Evolutionary conservation across 1,140 invertebrate genomes (phyloP).

Genomic region (Aculops lycopersici): DNA sequence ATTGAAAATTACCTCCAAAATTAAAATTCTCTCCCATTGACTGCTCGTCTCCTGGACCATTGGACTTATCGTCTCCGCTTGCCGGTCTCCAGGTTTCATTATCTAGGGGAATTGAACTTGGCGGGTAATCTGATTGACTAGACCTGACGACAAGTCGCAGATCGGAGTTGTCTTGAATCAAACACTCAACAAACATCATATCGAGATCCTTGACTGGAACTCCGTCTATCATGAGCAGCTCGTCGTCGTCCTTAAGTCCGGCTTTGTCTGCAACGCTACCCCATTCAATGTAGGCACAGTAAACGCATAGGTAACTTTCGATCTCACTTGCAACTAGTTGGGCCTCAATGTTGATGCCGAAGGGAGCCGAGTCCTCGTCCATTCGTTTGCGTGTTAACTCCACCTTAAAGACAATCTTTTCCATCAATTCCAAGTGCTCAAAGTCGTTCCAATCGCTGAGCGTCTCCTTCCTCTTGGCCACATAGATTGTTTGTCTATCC

Average conservation of each 20-base stretch:
- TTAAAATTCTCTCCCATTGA: too few species aligned
- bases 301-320: slow-evolving; percentile 66
- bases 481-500: too few species aligned
- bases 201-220: slow-evolving; percentile 85
- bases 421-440: too few species aligned
- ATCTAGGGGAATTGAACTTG: too few species aligned
- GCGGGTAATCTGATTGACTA: too few species aligned
- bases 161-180: slow-evolving; percentile 71
- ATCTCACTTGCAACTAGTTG: slow-evolving; percentile 65
- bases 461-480: too few species aligned
- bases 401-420: slow-evolving; percentile 82
- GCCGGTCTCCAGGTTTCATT: too few species aligned
- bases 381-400: slow-evolving; percentile 52
- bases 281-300: slow-evolving; percentile 47
- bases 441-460: too few species aligned
- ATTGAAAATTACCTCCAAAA: too few species aligned
- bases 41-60: too few species aligned
- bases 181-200: slow-evolving; percentile 92
- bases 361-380: slow-evolving; percentile 83
- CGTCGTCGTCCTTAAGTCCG: slow-evolving; percentile 79
- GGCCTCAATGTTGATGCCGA: slow-evolving; percentile 86
- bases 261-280: slow-evolving; percentile 76
- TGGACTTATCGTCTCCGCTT: too few species aligned
- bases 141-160: too few species aligned
- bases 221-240: slow-evolving; percentile 93